phyloP scores from a whole-genome alignment of 2,113 vertebrate species.

The Tragelaphus imberbis region DNA sequence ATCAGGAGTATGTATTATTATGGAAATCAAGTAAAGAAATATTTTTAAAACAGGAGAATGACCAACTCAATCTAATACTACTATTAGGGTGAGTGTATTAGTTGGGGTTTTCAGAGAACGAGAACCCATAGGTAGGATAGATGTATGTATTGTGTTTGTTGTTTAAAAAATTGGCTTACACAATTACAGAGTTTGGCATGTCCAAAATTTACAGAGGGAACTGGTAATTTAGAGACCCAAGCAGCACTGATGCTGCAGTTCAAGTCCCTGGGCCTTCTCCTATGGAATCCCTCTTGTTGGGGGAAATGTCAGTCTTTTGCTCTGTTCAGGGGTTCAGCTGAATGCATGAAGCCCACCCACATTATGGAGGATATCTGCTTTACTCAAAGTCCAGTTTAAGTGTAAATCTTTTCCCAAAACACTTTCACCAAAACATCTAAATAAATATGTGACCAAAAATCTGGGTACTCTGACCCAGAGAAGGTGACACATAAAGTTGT shows the following conservation, averaged over 20 bases:
- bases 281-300: background rate
- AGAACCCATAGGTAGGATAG: background rate
- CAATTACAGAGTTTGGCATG: background rate
- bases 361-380: background rate
- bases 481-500: background rate
- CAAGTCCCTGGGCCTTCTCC: background rate
- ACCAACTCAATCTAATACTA: background rate
- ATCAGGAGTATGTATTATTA: background rate
- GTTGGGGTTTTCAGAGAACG: background rate
- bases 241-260: background rate
- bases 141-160: background rate
- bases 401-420: background rate
- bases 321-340: background rate
- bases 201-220: background rate
- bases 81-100: background rate
- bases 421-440: background rate
- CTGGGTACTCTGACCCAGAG: background rate
- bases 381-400: background rate
- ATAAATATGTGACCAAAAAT: background rate
- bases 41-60: background rate
- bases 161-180: background rate
- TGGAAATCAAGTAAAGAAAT: background rate
- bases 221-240: background rate
- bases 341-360: background rate
- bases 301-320: background rate